A percentile compares a stretch with the other conserved stretches of the same genome.
phyloP scores from a whole-genome alignment of 1,140 invertebrate genomes.

The Agrilus planipennis region DNA sequence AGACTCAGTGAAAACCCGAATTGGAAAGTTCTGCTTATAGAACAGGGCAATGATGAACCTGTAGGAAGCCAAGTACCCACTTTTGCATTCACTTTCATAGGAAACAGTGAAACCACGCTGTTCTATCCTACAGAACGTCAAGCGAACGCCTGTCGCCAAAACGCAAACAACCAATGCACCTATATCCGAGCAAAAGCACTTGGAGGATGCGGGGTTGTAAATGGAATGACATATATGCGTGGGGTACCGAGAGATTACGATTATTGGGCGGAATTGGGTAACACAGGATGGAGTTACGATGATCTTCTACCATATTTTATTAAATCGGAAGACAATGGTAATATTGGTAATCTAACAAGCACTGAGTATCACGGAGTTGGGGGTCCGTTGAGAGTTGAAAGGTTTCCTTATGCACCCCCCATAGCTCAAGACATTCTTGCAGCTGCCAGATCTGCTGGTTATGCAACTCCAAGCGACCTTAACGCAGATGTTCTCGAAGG shows the following conservation, averaged over 20 bases:
- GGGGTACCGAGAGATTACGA: constrained; percentile 45
- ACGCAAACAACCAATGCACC: constrained; percentile 41
- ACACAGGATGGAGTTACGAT: constrained; percentile 69
- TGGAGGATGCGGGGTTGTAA: constrained; percentile 64
- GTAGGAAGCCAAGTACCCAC: constrained; percentile 62
- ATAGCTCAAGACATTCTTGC: too few relatives aligned
- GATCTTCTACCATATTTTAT: constrained; percentile 73
- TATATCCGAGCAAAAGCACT: constrained; percentile 60
- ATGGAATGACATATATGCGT: constrained; percentile 70
- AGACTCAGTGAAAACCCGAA: background rate
- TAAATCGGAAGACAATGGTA: constrained; percentile 60
- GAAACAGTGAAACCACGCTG: too few relatives aligned
- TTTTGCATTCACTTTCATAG: too few relatives aligned
- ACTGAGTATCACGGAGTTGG: too few relatives aligned
- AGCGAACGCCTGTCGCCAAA: constrained; percentile 50
- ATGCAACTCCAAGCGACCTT: too few relatives aligned
- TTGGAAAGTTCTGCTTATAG: background rate
- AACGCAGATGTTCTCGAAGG: constrained; percentile 8
- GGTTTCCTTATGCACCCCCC: too few relatives aligned
- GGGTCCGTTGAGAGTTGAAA: too few relatives aligned
- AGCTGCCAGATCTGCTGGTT: too few relatives aligned
- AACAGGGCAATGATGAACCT: constrained; percentile 39
- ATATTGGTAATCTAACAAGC: constrained; percentile 39
- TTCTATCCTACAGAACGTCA: too few relatives aligned
- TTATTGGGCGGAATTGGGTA: constrained; percentile 46